phyloP scores from a whole-genome alignment of 2,888 invertebrate species.

The Congeria kusceri region DNA sequence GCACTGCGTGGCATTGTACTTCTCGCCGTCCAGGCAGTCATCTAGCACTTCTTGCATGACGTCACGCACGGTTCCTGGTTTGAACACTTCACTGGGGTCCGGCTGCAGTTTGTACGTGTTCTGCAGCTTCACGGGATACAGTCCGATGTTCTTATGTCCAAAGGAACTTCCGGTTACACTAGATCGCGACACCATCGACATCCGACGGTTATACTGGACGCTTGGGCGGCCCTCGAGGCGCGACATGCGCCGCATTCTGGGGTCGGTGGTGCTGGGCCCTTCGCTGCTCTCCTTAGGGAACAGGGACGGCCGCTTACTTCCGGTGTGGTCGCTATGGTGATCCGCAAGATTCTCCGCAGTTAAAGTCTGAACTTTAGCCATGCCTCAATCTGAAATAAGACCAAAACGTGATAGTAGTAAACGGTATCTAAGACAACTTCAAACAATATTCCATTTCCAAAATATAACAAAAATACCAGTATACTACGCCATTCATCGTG shows the following conservation, averaged over 20 bases:
- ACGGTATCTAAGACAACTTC: no score
- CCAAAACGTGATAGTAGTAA: no score
- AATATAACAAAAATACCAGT: no score
- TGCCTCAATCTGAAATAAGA: no score
- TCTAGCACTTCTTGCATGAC: constrained; percentile 74
- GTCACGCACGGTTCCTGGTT: constrained; percentile 68
- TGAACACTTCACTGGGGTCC: constrained; percentile 72
- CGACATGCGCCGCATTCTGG: constrained; percentile 75
- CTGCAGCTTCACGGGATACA: constrained; percentile 69
- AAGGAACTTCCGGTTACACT: constrained; percentile 76
- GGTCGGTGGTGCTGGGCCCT: constrained; percentile 58
- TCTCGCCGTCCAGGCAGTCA: constrained; percentile 79
- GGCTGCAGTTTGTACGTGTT: constrained; percentile 80
- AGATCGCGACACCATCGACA: constrained; percentile 74
- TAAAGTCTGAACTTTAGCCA: constrained; percentile 10
- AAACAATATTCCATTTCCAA: no score
- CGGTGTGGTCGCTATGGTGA: constrained; percentile 22
- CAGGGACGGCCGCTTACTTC: constrained; percentile 48
- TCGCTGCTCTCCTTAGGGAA: constrained; percentile 46
- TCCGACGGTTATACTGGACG: constrained; percentile 75
- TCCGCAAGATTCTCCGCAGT: constrained; percentile 53
- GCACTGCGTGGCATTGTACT: constrained; percentile 78
- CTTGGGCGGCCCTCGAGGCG: constrained; percentile 71
- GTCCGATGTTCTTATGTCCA: constrained; percentile 66
- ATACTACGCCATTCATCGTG: no score